These are phyloP conservation scores for Graptemys geographica DNA, from an alignment of 2,797 vertebrate species.

Conservation along the genomic window DNA sequence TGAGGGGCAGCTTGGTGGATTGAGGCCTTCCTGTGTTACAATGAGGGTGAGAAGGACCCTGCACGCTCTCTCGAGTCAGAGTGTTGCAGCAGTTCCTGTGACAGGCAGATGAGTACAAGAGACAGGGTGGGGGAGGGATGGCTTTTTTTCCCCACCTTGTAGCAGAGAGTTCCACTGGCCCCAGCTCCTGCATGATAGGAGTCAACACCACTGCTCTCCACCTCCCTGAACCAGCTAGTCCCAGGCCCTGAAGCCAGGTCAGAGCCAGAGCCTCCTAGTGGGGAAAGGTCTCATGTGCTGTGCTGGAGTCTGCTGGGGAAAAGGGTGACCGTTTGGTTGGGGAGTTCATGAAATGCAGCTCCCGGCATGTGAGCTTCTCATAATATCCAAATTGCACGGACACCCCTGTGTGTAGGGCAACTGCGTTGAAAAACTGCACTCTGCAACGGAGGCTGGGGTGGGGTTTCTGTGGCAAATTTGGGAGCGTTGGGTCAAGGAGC, in stretches of 20 bases:
- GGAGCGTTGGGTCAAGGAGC: too few relatives aligned
- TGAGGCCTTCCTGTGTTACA: neutral
- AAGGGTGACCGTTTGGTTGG: too few relatives aligned
- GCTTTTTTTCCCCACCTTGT: neutral
- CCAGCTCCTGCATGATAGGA: neutral
- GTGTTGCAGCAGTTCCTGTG: neutral
- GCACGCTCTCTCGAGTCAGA: rapidly evolving
- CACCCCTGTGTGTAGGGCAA: too few relatives aligned
- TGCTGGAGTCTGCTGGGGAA: too few relatives aligned
- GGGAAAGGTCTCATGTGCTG: neutral
- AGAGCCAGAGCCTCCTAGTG: neutral
- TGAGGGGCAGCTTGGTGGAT: neutral
- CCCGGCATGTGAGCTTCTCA: too few relatives aligned
- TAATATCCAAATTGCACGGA: too few relatives aligned
- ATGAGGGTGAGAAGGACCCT: neutral
- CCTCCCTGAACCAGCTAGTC: neutral
- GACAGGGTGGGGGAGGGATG: neutral
- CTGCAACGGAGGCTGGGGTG: too few relatives aligned
- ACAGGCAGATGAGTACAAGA: neutral
- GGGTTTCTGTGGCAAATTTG: too few relatives aligned
- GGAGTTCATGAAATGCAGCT: too few relatives aligned
- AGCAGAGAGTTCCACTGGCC: neutral
- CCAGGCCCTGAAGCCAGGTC: neutral
- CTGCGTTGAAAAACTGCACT: too few relatives aligned
- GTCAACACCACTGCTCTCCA: neutral